These are phyloP conservation scores for Trichomalopsis sarcophagae DNA, from an alignment of 1,140 invertebrate species.

Conservation along the genomic window DNA sequence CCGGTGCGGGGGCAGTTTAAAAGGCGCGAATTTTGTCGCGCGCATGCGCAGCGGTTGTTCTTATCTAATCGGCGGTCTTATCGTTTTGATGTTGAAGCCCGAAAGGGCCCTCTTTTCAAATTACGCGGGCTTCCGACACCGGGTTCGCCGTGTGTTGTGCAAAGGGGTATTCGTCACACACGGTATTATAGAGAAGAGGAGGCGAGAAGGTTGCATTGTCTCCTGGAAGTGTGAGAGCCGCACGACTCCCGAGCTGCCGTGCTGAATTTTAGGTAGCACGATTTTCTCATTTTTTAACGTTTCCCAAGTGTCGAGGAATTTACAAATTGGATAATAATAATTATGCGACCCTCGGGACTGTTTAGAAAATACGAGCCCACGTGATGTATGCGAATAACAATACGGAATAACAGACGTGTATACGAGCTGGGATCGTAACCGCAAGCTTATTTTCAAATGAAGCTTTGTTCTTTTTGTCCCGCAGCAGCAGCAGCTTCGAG, in stretches of 20 bases:
- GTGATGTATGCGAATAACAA: background rate
- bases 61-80: constrained; percentile 49
- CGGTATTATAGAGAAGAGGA: background rate
- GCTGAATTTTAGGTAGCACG: background rate
- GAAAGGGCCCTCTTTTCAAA: background rate
- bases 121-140: background rate
- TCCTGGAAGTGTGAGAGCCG: background rate
- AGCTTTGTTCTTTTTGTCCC: background rate
- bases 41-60: background rate
- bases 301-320: background rate
- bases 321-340: background rate
- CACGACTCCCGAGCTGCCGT: background rate
- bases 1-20: constrained; percentile 32
- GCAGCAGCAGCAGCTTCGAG: background rate
- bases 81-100: background rate
- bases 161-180: background rate
- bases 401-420: background rate
- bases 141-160: too few species aligned
- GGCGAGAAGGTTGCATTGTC: background rate
- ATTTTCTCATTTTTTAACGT: background rate
- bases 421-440: background rate
- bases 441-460: background rate
- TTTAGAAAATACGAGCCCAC: background rate
- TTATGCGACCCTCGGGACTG: background rate
- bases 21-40: constrained; percentile 39